Evolutionary conservation across 2,888 invertebrate genomes (phyloP).

Genomic region (Drosophila sordidula): DNA sequence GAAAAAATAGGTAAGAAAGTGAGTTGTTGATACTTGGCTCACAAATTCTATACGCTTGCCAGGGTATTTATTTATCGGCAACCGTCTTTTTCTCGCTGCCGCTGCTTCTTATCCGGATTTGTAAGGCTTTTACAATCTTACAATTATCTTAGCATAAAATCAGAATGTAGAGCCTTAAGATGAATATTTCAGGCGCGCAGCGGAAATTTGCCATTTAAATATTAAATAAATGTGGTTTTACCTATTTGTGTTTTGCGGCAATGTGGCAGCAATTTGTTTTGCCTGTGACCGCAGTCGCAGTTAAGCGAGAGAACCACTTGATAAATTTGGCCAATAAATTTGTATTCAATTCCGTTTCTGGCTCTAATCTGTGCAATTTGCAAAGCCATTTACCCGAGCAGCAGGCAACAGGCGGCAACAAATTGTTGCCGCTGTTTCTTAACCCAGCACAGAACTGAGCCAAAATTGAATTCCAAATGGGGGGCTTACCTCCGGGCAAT

Average conservation of each 20-base stretch:
- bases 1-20: no score
- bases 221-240: neutral
- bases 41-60: neutral
- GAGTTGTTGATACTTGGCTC: no score
- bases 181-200: slow-evolving; percentile 6
- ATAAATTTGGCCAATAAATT: slow-evolving; percentile 46
- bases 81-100: no score
- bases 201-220: slow-evolving; percentile 11
- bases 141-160: slow-evolving; percentile 9
- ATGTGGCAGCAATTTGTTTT: slow-evolving; percentile 2
- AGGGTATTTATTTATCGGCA: no score
- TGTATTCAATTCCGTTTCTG: slow-evolving; percentile 28
- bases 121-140: neutral
- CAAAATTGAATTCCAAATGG: slow-evolving; percentile 31
- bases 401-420: slow-evolving; percentile 7
- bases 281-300: neutral
- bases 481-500: slow-evolving; percentile 5
- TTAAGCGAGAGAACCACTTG: slow-evolving; percentile 13
- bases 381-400: slow-evolving; percentile 16
- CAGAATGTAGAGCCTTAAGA: neutral
- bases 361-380: slow-evolving; percentile 20
- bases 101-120: neutral
- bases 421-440: slow-evolving; percentile 11
- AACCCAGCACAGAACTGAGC: neutral
- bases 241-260: neutral